Evolutionary conservation across 1,140 invertebrate genomes (phyloP).

Genomic region (Batillaria attramentaria): DNA sequence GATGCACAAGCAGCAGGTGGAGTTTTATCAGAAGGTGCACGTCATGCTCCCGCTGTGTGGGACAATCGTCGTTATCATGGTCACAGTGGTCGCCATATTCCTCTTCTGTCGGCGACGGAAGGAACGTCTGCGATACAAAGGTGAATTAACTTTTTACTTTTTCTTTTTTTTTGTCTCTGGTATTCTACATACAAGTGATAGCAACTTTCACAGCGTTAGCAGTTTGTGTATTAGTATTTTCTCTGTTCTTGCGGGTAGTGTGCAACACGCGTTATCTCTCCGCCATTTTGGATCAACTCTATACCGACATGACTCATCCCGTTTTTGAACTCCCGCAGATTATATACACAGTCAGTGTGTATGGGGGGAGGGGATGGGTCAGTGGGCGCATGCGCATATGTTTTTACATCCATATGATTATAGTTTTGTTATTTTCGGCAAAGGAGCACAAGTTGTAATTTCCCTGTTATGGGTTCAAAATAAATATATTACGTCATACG

Average conservation of each 20-base stretch:
- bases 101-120: constrained; percentile 61
- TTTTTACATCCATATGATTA: background rate
- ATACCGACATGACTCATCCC: too few species aligned
- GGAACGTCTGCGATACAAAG: constrained; percentile 64
- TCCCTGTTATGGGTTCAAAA: too few species aligned
- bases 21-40: constrained; percentile 88
- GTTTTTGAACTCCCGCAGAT: too few species aligned
- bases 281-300: too few species aligned
- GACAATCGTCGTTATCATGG: constrained; percentile 87
- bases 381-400: background rate
- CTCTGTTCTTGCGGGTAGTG: too few species aligned
- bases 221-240: too few species aligned
- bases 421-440: background rate
- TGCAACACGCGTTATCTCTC: too few species aligned
- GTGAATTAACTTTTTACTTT: too few species aligned
- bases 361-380: too few species aligned
- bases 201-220: too few species aligned
- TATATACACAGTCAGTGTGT: too few species aligned
- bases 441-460: background rate
- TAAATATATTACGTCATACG: background rate
- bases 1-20: constrained; percentile 80
- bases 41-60: constrained; percentile 94
- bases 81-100: constrained; percentile 88
- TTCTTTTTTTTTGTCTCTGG: background rate
- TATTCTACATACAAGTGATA: too few species aligned